Evolutionary conservation across 2,113 vertebrate genomes (phyloP).

Genomic region (Cyprinus carpio): DNA sequence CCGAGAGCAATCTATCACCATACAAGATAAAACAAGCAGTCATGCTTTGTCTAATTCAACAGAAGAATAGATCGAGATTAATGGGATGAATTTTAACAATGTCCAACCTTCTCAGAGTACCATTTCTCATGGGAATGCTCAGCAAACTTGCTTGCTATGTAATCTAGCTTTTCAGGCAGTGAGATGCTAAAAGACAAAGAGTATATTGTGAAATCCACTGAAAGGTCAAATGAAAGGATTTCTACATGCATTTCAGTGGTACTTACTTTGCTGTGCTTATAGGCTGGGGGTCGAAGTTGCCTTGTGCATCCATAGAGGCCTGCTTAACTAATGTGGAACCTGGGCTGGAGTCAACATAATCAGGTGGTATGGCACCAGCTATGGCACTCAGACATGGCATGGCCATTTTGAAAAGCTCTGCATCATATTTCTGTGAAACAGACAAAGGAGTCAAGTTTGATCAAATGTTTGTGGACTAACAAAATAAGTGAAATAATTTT

Average conservation of each 20-base stretch:
- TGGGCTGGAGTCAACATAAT: constrained; percentile 88
- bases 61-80: not conserved
- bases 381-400: constrained; percentile 92
- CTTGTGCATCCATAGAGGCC: constrained; percentile 87
- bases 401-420: constrained; percentile 95
- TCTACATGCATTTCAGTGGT: not conserved
- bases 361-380: constrained; percentile 90
- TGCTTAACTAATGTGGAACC: constrained; percentile 86
- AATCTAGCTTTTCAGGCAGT: constrained; percentile 94
- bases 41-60: not conserved
- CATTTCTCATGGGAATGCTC: constrained; percentile 97
- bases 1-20: constrained; percentile 83
- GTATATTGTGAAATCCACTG: not conserved
- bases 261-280: constrained; percentile 92
- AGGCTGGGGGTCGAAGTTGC: constrained; percentile 96
- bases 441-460: not conserved
- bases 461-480: not conserved
- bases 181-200: constrained; percentile 78
- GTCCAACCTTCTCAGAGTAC: constrained; percentile 93
- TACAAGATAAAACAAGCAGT: constrained; percentile 37
- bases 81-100: constrained; percentile 19
- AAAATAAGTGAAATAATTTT: not conserved
- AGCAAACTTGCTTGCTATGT: constrained; percentile 92
- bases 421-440: constrained; percentile 87
- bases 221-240: not conserved